Base-by-base conservation (phyloP, 2,888 invertebrate species). In the Agrochola macilenta region DNA sequence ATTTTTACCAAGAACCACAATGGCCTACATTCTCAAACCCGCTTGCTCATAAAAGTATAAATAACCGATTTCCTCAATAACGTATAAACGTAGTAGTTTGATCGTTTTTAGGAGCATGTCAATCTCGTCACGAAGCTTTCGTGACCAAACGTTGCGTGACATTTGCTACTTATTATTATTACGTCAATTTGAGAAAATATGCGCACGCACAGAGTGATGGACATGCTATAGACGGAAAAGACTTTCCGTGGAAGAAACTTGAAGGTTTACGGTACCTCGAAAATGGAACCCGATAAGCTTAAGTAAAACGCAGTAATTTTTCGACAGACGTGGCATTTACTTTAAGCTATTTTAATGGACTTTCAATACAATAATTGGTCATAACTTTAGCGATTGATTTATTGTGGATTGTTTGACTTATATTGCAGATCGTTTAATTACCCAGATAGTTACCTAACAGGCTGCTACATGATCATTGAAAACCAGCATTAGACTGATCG, bases 121-220 rank as follows among this genome's bases (percentile, higher is more conserved):
- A 83, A 66, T 64, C 69, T 64, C 54, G 65, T 35, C 8, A 63
- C 60, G 70, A 70, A 65, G 75, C 65, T 79, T 73, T 80, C 88
- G 88, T 88, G 88, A 87, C 84, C 43, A 17, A 74, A 57, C 71
- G 46, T 87, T 64, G 88, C 88, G 83, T 87, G 89, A 74, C 78
- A 76, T 78, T 76, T 57, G 69, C 69, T 84, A 72, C 69, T 82
- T 78, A 76, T 80, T 71, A 78, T 77, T 77, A 75, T 89, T 86
- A 86, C 85, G 81, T 87, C 76, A 71, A 79, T 82, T 79, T 75
- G 71, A 78, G 74, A 81, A 86, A 83, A 83, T 81, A 76, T 80
- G 79, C 74, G 75, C 88, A 85, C 85, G 81, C 84, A 82, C 69
- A 0, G 1, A 39, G 12, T 46, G 68, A 77, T 87, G 74, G 49